Conservation (phyloP, 2,113 vertebrate species). For the Corythornis cristatus region DNA sequence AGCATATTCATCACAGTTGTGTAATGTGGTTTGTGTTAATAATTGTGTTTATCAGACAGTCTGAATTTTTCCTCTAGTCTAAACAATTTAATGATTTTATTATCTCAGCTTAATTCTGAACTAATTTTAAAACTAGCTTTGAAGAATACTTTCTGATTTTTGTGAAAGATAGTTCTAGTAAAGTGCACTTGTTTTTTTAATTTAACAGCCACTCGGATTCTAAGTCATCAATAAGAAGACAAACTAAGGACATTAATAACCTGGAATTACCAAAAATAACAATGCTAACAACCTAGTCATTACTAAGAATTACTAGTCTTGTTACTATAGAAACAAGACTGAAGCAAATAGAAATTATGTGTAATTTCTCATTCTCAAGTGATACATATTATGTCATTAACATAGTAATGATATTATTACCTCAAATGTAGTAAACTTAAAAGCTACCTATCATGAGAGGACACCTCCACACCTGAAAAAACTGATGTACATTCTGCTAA, state of each 20-base stretch:
- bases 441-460: constrained; percentile 31
- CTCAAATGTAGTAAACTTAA: constrained; percentile 41
- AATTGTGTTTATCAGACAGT: constrained; percentile 46
- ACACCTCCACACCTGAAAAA: constrained; percentile 45
- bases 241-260: constrained; percentile 57
- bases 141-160: neutral
- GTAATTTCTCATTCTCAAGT: constrained; percentile 65
- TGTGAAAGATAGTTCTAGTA: neutral
- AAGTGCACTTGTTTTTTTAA: constrained; percentile 1
- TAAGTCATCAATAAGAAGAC: constrained; percentile 33
- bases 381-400: constrained; percentile 67
- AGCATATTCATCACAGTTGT: constrained; percentile 32
- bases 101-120: neutral
- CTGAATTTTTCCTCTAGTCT: constrained; percentile 49
- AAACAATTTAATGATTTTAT: constrained; percentile 28
- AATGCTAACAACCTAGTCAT: constrained; percentile 67
- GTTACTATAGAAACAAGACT: constrained; percentile 73
- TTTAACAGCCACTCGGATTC: neutral
- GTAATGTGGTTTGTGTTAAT: constrained; percentile 33
- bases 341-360: constrained; percentile 70
- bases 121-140: constrained; percentile 35
- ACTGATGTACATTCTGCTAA: neutral
- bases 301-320: constrained; percentile 69
- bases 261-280: constrained; percentile 70
- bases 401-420: constrained; percentile 71